Evolutionary conservation across 1,140 invertebrate species (phyloP).

Genomic region (Trypoxylus dichotomus): DNA sequence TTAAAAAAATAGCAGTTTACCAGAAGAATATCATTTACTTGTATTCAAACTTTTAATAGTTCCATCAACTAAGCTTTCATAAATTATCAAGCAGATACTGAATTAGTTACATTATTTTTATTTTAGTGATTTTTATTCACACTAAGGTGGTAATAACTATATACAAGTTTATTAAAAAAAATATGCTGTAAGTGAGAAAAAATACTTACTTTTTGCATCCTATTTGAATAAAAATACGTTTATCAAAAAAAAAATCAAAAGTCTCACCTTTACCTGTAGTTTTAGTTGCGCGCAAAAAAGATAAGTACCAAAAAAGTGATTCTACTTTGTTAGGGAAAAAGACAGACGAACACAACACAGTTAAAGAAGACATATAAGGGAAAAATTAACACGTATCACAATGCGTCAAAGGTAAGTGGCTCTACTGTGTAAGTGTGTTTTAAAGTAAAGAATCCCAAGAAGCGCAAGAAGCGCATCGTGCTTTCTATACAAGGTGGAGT

Average conservation of each 20-base stretch:
- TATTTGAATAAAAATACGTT: background rate
- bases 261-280: background rate
- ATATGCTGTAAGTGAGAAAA: slow-evolving; percentile 28
- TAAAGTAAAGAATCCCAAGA: background rate
- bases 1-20: too few species aligned
- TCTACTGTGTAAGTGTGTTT: slow-evolving; percentile 4
- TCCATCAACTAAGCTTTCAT: too few species aligned
- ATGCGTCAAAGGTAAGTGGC: slow-evolving; percentile 9
- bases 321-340: background rate
- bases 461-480: slow-evolving; percentile 8
- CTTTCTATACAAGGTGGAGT: slow-evolving; percentile 1
- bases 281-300: background rate
- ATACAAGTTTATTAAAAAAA: slow-evolving; percentile 29
- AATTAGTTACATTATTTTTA: slow-evolving; percentile 4
- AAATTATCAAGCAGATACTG: background rate
- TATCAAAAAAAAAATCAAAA: background rate
- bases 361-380: background rate
- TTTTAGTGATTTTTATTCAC: slow-evolving; percentile 5
- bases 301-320: background rate
- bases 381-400: slow-evolving; percentile 2
- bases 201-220: slow-evolving; percentile 36
- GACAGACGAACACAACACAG: background rate
- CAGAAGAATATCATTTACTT: too few species aligned
- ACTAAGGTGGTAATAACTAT: background rate
- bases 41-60: too few species aligned